Evolutionary conservation across 1,140 invertebrate species (phyloP), one percentile per base, ranked within the genome.

Genomic region (Dreissena rostriformis): DNA sequence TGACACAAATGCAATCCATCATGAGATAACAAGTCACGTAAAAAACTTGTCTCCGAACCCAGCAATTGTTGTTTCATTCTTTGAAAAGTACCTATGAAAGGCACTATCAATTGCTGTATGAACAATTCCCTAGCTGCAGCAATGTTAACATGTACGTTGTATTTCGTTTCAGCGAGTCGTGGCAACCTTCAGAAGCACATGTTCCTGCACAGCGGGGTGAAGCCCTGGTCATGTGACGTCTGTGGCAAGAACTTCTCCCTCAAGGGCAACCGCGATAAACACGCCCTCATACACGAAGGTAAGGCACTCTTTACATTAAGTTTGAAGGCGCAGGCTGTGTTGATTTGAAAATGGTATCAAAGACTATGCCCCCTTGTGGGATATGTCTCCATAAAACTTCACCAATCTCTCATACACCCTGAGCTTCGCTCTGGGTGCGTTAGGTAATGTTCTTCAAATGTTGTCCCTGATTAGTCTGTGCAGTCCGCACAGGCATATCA

Each of bases 161-260:
- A n/a, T 61, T 11, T 4, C 12, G 57, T 61, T 61, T 19, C 57
- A 61, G 57, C 17, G 17, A 61, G 57, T 24, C 57, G 22, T 19
- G 57, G 57, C 57, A 61, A 61, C 57, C 57, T 61, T 24, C 57
- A 24, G 22, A 61, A 61, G 57, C 57, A 61, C 57, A 61, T 61
- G 57, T 61, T 61, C 11, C 57, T 61, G 17, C 57, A 61, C 57
- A n/a, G 17, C 22, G 57, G 57, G 17, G 22, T 19, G 17, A 61
- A 61, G 57, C 57, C 57, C 17, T 61, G 17, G 17, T 24, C 17
- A 19, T 61, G 57, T 61, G 57, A 61, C 57, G 57, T n/a, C 17
- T 61, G 57, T 61, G 57, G 57, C 57, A 61, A 61, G 57, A 4
- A 6, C 22, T 61, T 61, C 57, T 61, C 57, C 22, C 57, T 61